phyloP scores from a whole-genome alignment of 2,888 invertebrate genomes.

The Aphidius colemani region DNA sequence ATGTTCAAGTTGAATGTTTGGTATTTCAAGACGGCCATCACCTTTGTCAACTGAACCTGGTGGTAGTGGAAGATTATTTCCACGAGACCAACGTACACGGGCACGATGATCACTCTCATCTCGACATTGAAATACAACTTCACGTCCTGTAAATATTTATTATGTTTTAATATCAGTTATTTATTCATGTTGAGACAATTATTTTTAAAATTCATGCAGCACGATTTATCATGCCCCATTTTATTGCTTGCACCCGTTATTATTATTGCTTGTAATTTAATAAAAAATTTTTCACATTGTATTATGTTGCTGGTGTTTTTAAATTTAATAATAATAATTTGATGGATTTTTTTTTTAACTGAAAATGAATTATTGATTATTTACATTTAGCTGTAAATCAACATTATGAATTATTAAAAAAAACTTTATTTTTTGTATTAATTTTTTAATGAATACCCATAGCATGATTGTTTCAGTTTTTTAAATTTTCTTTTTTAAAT shows the following conservation, averaged over 20 bases:
- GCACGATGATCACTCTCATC: constrained; percentile 84
- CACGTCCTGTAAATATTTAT: constrained; percentile 69
- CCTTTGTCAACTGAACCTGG: constrained; percentile 71
- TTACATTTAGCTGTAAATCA: constrained; percentile 11
- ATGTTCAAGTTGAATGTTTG: constrained; percentile 75
- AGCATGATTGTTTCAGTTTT: constrained; percentile 31
- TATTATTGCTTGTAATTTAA: no score
- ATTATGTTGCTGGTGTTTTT: no score
- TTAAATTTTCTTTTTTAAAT: constrained; percentile 23
- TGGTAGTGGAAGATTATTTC: constrained; percentile 75
- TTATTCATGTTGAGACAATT: constrained; percentile 20
- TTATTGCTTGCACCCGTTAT: constrained; percentile 7
- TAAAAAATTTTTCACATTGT: no score
- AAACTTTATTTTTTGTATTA: constrained; percentile 13
- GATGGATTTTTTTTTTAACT: no score
- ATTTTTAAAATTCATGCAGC: not conserved
- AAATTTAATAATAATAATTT: no score
- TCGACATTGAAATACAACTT: constrained; percentile 91
- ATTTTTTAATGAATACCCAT: constrained; percentile 19
- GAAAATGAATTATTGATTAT: no score
- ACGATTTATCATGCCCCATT: no score
- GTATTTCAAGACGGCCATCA: constrained; percentile 85
- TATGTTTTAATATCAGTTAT: not conserved
- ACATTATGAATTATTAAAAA: constrained; percentile 9
- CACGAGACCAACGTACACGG: constrained; percentile 76